These are phyloP conservation scores for Micoletzkya japonica DNA, from an alignment of 2,888 invertebrate genomes.

Conservation along the genomic window DNA sequence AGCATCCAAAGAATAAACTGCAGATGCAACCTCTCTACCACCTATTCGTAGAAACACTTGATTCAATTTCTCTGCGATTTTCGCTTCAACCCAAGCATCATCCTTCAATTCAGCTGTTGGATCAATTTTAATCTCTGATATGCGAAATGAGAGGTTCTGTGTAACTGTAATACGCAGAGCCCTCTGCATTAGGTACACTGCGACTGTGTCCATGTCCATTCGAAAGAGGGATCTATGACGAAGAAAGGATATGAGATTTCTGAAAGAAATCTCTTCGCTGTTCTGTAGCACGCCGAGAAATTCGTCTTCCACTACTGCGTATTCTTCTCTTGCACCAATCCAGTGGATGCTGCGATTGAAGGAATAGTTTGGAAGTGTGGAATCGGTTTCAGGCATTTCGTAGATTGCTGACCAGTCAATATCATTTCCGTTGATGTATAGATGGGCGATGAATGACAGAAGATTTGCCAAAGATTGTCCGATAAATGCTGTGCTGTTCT, in stretches of 20 bases:
- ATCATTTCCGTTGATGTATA: conserved; percentile 36
- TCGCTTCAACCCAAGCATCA: neutral
- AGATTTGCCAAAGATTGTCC: too few species aligned
- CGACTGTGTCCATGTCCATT: conserved; percentile 4
- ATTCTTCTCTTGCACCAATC: conserved; percentile 37
- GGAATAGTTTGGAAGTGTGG: conserved; percentile 48
- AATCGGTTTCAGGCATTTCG: conserved; percentile 17
- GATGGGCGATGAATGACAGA: too few species aligned
- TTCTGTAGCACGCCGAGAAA: conserved; percentile 45
- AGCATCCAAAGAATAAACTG: too few species aligned
- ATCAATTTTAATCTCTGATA: neutral
- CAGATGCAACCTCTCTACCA: conserved; percentile 2
- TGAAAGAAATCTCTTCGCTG: conserved; percentile 33
- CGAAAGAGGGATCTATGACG: conserved; percentile 42
- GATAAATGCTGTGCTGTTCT: too few species aligned
- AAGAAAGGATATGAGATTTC: conserved; percentile 38
- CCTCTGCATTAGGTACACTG: conserved; percentile 12
- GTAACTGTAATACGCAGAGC: neutral
- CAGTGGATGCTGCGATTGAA: conserved; percentile 48
- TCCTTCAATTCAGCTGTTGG: neutral
- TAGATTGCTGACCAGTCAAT: conserved; percentile 47
- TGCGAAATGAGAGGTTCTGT: neutral
- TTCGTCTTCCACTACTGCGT: conserved; percentile 42
- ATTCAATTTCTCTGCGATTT: neutral
- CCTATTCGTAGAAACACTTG: neutral